These are phyloP conservation scores for Albula goreensis DNA, from an alignment of 2,113 vertebrate species.

Conservation along the genomic window DNA sequence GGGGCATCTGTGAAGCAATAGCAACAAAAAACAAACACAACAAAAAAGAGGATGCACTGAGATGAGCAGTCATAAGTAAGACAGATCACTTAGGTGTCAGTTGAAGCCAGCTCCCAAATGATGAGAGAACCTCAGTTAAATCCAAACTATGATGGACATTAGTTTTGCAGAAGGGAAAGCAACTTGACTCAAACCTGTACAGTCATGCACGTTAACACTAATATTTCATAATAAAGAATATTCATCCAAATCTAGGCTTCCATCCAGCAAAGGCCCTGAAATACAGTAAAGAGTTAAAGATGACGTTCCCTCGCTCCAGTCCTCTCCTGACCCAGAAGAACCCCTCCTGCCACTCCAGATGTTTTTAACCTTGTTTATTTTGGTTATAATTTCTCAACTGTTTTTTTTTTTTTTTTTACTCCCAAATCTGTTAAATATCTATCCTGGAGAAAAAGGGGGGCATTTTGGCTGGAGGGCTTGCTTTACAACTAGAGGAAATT, in stretches of 20 bases:
- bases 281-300: constrained; percentile 25
- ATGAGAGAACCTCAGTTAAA: background rate
- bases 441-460: background rate
- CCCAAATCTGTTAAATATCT: constrained; percentile 29
- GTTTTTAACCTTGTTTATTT: constrained; percentile 34
- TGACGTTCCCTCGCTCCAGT: background rate
- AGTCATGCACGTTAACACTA: no score
- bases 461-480: constrained; percentile 1
- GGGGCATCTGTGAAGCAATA: background rate
- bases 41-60: background rate
- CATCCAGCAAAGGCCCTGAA: background rate
- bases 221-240: no score
- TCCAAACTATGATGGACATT: background rate
- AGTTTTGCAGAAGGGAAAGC: background rate
- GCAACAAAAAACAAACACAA: background rate
- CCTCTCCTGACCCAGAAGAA: background rate
- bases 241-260: background rate
- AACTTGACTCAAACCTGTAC: no score
- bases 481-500: constrained; percentile 54
- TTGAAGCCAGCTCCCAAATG: background rate
- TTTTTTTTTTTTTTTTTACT: background rate
- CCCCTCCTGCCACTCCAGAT: constrained; percentile 15
- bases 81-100: background rate
- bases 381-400: background rate
- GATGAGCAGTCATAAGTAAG: background rate